These are phyloP conservation scores for Idaea dimidiata DNA, from an alignment of 2,888 invertebrate species.

Conservation along the genomic window DNA sequence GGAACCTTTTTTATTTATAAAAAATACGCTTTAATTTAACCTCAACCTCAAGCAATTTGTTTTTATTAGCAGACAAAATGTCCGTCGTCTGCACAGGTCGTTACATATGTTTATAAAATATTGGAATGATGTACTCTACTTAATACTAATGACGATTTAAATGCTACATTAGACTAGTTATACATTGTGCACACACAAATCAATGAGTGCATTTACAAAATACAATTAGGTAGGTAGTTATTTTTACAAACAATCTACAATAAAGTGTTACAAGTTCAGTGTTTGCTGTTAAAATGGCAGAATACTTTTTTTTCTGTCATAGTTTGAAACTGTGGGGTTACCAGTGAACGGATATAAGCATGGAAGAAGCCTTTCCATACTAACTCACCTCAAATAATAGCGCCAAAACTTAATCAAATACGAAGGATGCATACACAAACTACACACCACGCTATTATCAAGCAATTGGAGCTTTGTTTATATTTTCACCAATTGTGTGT, in stretches of 20 bases:
- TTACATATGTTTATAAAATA: slow-evolving; percentile 1
- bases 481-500: too few species aligned
- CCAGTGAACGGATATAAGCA: too few species aligned
- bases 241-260: neutral
- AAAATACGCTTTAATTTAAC: too few species aligned
- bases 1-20: too few species aligned
- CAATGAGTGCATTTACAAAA: slow-evolving; percentile 32
- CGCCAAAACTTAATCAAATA: too few species aligned
- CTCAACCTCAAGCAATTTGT: too few species aligned
- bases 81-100: neutral
- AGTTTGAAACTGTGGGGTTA: neutral
- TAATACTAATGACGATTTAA: slow-evolving; percentile 35
- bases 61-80: neutral
- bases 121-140: slow-evolving; percentile 33
- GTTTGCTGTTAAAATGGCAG: neutral
- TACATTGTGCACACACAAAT: slow-evolving; percentile 47
- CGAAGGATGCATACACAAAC: too few species aligned
- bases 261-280: neutral
- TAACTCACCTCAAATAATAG: too few species aligned
- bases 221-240: neutral
- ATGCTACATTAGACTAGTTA: slow-evolving; percentile 54
- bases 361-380: too few species aligned
- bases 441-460: too few species aligned
- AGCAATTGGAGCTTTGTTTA: too few species aligned
- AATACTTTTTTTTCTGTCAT: slow-evolving; percentile 2